phyloP scores from a whole-genome alignment of 2,888 invertebrate species.

The Tetranychus truncatus region DNA sequence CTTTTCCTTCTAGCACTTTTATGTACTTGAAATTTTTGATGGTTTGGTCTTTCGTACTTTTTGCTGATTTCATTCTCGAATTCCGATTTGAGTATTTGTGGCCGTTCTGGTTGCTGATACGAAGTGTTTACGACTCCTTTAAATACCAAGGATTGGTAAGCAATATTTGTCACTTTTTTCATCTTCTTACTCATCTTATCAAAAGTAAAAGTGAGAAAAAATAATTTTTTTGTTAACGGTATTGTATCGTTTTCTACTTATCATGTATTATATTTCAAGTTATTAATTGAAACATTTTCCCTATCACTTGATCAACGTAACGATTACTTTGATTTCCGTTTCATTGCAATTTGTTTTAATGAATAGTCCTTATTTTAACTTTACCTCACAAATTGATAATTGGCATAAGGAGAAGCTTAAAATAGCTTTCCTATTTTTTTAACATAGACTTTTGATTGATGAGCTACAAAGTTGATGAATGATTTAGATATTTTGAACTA shows the following conservation, averaged over 20 bases:
- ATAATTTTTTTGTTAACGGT: not conserved
- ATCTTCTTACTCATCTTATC: conserved; percentile 43
- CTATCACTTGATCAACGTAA: too few relatives aligned
- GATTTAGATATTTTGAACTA: too few relatives aligned
- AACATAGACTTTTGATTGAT: too few relatives aligned
- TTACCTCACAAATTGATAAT: not conserved
- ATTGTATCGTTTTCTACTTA: too few relatives aligned
- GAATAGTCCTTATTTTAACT: conserved; percentile 15
- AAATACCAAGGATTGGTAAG: conserved; percentile 71
- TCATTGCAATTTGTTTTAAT: not conserved
- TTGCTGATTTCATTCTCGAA: conserved; percentile 89
- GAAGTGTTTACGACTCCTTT: conserved; percentile 89
- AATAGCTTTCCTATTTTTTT: too few relatives aligned
- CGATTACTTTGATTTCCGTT: conserved; percentile 3
- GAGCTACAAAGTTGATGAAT: too few relatives aligned
- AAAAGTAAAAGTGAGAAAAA: not conserved
- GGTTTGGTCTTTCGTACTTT: conserved; percentile 80
- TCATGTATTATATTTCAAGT: too few relatives aligned
- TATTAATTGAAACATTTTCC: too few relatives aligned
- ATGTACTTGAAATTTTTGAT: conserved; percentile 84
- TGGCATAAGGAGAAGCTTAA: conserved; percentile 1
- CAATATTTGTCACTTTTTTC: not conserved
- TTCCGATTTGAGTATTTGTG: conserved; percentile 97
- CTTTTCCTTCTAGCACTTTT: conserved; percentile 55
- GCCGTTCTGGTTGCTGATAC: conserved; percentile 90